phyloP scores from a whole-genome alignment of 2,888 invertebrate species.

The Fissipunctia ypsillon region DNA sequence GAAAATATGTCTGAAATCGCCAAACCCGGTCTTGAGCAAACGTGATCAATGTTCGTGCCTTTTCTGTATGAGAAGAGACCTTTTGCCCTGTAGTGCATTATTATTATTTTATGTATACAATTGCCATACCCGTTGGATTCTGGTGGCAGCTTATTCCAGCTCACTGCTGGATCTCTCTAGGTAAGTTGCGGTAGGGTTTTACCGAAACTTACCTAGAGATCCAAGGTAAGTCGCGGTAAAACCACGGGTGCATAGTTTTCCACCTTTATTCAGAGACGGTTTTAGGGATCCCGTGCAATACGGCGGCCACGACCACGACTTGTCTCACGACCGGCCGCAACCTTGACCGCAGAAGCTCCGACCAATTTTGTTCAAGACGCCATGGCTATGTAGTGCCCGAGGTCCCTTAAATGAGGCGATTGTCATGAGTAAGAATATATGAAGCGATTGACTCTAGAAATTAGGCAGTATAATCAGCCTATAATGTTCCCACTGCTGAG shows the following conservation, averaged over 20 bases:
- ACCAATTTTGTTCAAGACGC: not conserved
- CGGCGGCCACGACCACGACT: not conserved
- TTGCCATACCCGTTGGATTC: not conserved
- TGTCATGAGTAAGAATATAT: not conserved
- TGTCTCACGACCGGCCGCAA: not conserved
- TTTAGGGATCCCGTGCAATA: not conserved
- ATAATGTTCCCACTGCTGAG: not conserved
- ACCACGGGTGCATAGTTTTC: not conserved
- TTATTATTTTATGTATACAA: too few species aligned
- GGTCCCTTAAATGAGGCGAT: not conserved
- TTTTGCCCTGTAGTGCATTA: too few species aligned
- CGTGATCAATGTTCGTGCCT: too few species aligned
- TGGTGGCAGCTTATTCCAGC: not conserved
- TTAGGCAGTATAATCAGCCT: not conserved
- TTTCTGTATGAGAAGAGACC: too few species aligned
- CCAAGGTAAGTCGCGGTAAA: not conserved
- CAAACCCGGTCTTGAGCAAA: too few species aligned
- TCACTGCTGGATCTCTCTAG: not conserved
- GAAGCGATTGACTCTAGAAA: not conserved
- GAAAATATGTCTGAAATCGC: too few species aligned
- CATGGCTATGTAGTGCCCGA: too few species aligned
- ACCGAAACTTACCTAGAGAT: too few species aligned
- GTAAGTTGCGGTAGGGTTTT: too few species aligned
- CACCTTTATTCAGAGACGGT: not conserved
- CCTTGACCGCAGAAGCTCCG: too few species aligned